Conservation (phyloP, 2,888 invertebrate species). For the Arrhopalites spinosus region DNA sequence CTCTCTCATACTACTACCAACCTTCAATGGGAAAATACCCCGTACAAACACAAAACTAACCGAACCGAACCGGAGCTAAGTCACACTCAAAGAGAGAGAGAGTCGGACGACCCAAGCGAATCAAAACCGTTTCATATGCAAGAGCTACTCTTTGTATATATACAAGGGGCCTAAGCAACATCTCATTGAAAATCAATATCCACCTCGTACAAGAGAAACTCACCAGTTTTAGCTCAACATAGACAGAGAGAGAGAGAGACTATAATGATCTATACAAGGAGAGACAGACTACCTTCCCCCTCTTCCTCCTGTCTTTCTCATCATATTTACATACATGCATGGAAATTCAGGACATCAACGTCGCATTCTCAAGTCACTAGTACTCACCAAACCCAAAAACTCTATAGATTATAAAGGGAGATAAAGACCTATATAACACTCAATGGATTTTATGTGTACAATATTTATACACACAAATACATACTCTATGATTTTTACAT, state of each 20-base stretch:
- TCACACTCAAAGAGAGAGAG: constrained; percentile 1
- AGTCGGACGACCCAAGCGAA: constrained; percentile 17
- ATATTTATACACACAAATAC: no score
- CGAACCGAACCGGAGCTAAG: constrained; percentile 20
- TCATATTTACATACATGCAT: constrained; percentile 7
- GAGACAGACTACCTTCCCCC: background rate
- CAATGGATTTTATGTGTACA: background rate
- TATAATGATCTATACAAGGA: background rate
- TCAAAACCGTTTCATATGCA: constrained; percentile 18
- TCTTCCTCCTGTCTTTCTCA: background rate
- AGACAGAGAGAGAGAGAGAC: background rate
- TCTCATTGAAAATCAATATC: constrained; percentile 25
- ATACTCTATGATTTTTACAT: no score
- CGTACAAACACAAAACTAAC: background rate
- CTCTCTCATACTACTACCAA: background rate
- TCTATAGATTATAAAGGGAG: background rate
- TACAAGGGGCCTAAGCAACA: background rate
- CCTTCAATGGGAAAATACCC: background rate
- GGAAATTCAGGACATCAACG: background rate
- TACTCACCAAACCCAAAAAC: background rate
- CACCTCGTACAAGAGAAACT: background rate
- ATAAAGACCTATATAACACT: background rate
- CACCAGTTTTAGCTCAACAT: no score
- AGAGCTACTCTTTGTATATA: background rate
- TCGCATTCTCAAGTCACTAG: background rate